Base-by-base conservation (phyloP, 1,140 invertebrate species). In the Trialeurodes vaporariorum region DNA sequence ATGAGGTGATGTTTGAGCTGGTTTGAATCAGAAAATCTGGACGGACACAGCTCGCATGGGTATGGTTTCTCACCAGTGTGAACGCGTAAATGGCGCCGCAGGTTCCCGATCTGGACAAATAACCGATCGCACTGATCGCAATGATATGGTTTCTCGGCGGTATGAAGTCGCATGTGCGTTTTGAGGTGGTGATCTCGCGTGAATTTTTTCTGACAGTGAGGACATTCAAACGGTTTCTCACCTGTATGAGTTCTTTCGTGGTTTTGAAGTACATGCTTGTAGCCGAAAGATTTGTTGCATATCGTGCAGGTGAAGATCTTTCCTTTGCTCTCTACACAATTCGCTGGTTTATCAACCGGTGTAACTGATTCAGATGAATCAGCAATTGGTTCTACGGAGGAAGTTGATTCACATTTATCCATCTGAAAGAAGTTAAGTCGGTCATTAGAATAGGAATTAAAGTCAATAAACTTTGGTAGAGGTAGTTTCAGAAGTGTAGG, bases 1-100 rank as follows among this genome's bases (percentile, higher is more conserved):
- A 91, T 84, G 69, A 95, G 79, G 77, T 95, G 93, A 27, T 92
- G 93, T 78, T 94, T 95, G 75, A 94, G n/a, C n/a, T n/a, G n/a
- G n/a, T n/a, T n/a, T n/a, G n/a, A n/a, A n/a, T n/a, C 89, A 69
- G 88, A 87, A 76, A 93, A 93, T 66, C 90, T 87, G 76, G 94
- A 94, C 9, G 89, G 88, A 74, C 92, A 95, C 24, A 85, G 79
- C 27, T 87, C 85, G 77, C 93, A 96, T 79, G 91, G 89, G 79
- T 91, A 91, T 0, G 92, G 72, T 59, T 68, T 61, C 68, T 73
- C 72, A 0, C 72, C 72, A 12, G 72, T 71, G 40, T 73, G 72
- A 61, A 67, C 69, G 63, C 71, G 60, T 40, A 66, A 67, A 59
- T 73, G 72, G 2, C 68, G 71, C 11, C 60, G 63, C 1, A 73